Evolutionary conservation across 92 coral and sea anemone genomes (phyloP).

Genomic region (Porites evermanni): DNA sequence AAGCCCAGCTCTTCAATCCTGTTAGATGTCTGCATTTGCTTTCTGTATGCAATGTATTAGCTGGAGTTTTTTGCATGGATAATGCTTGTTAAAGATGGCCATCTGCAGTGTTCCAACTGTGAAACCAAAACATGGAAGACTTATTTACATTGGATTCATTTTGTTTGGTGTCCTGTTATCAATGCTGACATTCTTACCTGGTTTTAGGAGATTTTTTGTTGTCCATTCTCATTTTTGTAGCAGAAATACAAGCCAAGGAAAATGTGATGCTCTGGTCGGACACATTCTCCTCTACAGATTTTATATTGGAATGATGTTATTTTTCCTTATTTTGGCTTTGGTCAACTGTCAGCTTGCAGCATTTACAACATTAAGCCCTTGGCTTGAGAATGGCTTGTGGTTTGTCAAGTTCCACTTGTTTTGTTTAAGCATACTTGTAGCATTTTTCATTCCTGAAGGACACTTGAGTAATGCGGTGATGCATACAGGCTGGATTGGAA

Average conservation of each 20-base stretch:
- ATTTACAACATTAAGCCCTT: constrained; percentile 50
- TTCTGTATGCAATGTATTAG: too few relatives aligned
- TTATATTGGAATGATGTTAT: constrained; percentile 79
- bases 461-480: constrained; percentile 70
- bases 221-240: constrained; percentile 73
- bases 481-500: constrained; percentile 85
- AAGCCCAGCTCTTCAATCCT: not conserved
- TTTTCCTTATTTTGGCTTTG: constrained; percentile 73
- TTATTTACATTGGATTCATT: constrained; percentile 75
- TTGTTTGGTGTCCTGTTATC: constrained; percentile 73
- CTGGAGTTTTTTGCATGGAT: not conserved
- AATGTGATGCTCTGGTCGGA: constrained; percentile 87
- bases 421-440: constrained; percentile 62
- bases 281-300: constrained; percentile 79
- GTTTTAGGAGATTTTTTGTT: constrained; percentile 68
- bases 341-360: constrained; percentile 82
- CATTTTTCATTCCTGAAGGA: constrained; percentile 83
- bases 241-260: constrained; percentile 76
- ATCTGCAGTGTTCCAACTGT: constrained; percentile 42
- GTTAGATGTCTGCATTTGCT: not conserved
- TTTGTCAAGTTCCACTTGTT: constrained; percentile 81
- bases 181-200: constrained; percentile 67
- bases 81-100: constrained; percentile 12
- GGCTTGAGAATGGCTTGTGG: constrained; percentile 90
- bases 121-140: constrained; percentile 81